Evolutionary conservation across 2,888 invertebrate species (phyloP).

Genomic region (Cheilosia variabilis): DNA sequence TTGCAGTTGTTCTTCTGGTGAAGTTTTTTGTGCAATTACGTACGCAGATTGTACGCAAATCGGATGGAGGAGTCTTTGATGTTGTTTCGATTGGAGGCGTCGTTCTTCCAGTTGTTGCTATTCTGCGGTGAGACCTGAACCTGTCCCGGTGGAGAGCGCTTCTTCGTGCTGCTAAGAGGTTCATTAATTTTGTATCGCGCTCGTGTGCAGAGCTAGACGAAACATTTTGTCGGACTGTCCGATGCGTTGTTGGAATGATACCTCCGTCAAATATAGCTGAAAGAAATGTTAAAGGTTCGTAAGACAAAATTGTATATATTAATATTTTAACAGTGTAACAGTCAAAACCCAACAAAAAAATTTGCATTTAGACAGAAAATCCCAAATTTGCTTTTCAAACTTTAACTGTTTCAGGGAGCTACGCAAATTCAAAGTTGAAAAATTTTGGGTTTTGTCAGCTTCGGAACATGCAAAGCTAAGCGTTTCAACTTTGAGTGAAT

Average conservation of each 20-base stretch:
- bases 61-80: slow-evolving; percentile 80
- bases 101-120: slow-evolving; percentile 80
- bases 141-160: slow-evolving; percentile 86
- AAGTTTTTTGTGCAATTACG: slow-evolving; percentile 83
- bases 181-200: slow-evolving; percentile 86
- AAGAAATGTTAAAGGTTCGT: background rate
- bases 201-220: slow-evolving; percentile 82
- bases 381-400: too few species aligned
- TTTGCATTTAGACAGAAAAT: too few species aligned
- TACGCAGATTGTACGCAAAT: slow-evolving; percentile 81
- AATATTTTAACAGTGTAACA: too few species aligned
- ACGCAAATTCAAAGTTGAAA: too few species aligned
- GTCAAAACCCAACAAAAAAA: too few species aligned
- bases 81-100: slow-evolving; percentile 79
- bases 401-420: too few species aligned
- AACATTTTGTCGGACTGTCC: slow-evolving; percentile 78
- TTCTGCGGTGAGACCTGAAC: slow-evolving; percentile 82
- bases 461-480: too few species aligned
- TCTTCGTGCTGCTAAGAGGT: slow-evolving; percentile 86
- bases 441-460: too few species aligned
- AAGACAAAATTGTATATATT: too few species aligned
- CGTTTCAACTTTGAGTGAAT: too few species aligned
- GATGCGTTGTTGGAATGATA: slow-evolving; percentile 79
- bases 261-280: slow-evolving; percentile 58
- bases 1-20: slow-evolving; percentile 82